These are phyloP conservation scores for Drosophila paramelanica DNA, from an alignment of 2,888 invertebrate genomes.

Conservation along the genomic window DNA sequence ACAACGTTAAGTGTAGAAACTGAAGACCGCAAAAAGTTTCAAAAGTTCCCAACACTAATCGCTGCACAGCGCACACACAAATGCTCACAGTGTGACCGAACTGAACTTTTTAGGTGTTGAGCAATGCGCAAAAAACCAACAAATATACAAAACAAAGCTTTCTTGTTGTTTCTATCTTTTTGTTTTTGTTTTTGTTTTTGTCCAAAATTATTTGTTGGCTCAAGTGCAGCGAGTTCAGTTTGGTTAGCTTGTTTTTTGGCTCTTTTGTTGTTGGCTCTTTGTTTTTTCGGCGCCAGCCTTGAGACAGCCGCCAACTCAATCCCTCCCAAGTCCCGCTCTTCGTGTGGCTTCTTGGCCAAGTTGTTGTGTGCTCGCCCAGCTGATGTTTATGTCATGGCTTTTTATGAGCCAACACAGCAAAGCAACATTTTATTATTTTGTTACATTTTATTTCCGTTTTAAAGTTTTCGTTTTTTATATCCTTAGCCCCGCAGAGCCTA, in stretches of 20 bases:
- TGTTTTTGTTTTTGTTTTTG: neutral
- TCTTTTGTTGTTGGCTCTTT: neutral
- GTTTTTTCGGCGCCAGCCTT: constrained; percentile 35
- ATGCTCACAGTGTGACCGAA: constrained; percentile 27
- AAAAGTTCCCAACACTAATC: constrained; percentile 74
- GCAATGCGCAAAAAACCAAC: constrained; percentile 25
- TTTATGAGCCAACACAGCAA: constrained; percentile 52
- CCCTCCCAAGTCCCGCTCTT: neutral
- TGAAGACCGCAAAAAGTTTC: constrained; percentile 74
- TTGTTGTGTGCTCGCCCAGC: neutral
- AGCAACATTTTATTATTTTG: constrained; percentile 73
- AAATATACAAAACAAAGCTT: constrained; percentile 26
- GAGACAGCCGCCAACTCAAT: constrained; percentile 12
- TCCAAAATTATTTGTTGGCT: constrained; percentile 43
- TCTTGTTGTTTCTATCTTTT: neutral
- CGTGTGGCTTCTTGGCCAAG: constrained; percentile 14
- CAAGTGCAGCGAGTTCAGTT: no score
- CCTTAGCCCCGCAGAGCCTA: constrained; percentile 32
- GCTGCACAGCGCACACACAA: constrained; percentile 47
- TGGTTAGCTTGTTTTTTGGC: neutral
- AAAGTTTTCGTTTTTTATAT: constrained; percentile 62
- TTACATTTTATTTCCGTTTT: constrained; percentile 73
- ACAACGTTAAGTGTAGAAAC: constrained; percentile 55
- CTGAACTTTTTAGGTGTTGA: constrained; percentile 58
- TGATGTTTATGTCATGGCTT: constrained; percentile 53